Percentiles rank a stretch among this genome's conserved stretches.
Evolutionary conservation across 2,797 vertebrate genomes (phyloP).

Genomic region (Merluccius polli): DNA sequence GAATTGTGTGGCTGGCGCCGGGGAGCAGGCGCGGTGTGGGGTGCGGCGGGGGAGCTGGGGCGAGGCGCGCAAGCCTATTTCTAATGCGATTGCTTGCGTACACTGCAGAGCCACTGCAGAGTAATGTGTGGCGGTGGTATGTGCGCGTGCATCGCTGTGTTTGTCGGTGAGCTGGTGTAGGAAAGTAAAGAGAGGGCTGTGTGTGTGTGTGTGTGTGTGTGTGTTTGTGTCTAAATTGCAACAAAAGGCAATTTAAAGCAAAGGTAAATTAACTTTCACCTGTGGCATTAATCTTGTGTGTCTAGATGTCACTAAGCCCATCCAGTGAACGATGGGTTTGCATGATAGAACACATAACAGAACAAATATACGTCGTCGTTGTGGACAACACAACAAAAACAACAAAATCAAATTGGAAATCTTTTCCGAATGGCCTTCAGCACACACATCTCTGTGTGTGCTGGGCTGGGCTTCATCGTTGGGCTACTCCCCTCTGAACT

Average conservation of each 20-base stretch:
- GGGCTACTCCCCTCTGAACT: background rate
- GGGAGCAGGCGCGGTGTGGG: slow-evolving; percentile 30
- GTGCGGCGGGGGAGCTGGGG: background rate
- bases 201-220: background rate
- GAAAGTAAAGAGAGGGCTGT: too few species aligned
- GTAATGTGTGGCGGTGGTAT: slow-evolving; percentile 32
- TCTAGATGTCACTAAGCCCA: background rate
- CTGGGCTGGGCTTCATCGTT: background rate
- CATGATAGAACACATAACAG: background rate
- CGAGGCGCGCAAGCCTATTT: slow-evolving; percentile 28
- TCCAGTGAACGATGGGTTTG: background rate
- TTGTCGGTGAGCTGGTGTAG: background rate
- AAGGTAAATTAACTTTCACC: background rate
- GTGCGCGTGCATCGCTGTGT: slow-evolving; percentile 16
- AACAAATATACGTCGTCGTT: background rate
- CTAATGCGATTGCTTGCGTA: slow-evolving; percentile 50
- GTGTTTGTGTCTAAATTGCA: background rate
- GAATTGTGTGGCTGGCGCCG: slow-evolving; percentile 46
- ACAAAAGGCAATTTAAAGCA: background rate
- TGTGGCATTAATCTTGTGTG: background rate
- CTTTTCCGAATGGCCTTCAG: background rate
- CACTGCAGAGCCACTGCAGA: slow-evolving; percentile 49
- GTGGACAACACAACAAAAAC: background rate
- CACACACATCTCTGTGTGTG: background rate
- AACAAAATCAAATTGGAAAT: background rate